Conservation (phyloP, 2,888 invertebrate genomes). For the Caenorhabditis virilis region DNA sequence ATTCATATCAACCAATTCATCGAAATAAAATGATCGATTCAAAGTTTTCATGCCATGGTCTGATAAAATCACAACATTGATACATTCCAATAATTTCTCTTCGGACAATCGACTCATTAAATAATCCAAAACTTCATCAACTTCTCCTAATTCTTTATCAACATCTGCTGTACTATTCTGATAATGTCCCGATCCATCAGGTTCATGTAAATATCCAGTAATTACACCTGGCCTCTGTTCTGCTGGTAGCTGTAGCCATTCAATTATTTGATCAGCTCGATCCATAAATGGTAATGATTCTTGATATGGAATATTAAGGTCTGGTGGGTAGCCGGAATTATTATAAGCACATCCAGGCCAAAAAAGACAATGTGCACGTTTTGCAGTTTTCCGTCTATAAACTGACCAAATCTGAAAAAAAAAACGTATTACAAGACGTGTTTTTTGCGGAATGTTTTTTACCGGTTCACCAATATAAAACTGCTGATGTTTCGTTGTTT, state of each 20-base stretch:
- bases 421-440: neutral
- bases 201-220: constrained; percentile 64
- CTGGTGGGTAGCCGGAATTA: constrained; percentile 49
- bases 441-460: constrained; percentile 13
- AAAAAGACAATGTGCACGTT: constrained; percentile 56
- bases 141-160: constrained; percentile 28
- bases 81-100: constrained; percentile 56
- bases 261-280: constrained; percentile 51
- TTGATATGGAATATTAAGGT: constrained; percentile 54
- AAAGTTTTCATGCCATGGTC: constrained; percentile 64
- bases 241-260: constrained; percentile 49
- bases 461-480: constrained; percentile 63
- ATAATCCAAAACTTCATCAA: constrained; percentile 53
- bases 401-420: constrained; percentile 60
- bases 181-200: constrained; percentile 60
- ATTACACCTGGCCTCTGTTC: constrained; percentile 54
- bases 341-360: constrained; percentile 61
- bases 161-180: constrained; percentile 26
- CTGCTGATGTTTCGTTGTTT: constrained; percentile 47
- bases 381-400: constrained; percentile 47
- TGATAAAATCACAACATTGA: constrained; percentile 61
- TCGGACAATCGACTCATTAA: constrained; percentile 50
- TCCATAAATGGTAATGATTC: constrained; percentile 50
- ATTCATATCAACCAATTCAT: constrained; percentile 38
- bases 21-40: constrained; percentile 47